Conservation (phyloP, 2,113 vertebrate species). For the Bettongia penicillata region DNA sequence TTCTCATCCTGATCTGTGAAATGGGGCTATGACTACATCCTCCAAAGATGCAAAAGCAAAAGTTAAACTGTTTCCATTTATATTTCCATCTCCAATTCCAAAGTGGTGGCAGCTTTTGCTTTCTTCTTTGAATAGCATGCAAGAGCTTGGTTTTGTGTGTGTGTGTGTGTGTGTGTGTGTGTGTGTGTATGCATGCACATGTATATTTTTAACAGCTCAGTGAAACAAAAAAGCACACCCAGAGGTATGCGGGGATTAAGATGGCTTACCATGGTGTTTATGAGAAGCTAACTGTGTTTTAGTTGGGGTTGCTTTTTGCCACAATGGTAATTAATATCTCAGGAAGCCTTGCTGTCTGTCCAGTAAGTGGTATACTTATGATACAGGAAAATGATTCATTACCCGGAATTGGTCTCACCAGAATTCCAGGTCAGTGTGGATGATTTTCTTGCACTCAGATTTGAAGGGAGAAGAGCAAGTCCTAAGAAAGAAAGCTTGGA, state of each 20-base stretch:
- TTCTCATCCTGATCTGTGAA: conserved; percentile 25
- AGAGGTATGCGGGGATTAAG: background rate
- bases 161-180: background rate
- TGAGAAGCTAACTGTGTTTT: background rate
- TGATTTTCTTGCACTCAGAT: background rate
- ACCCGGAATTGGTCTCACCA: background rate
- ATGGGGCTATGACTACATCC: background rate
- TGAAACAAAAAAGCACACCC: background rate
- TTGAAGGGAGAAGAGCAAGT: background rate
- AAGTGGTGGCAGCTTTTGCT: background rate
- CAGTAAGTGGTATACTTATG: background rate
- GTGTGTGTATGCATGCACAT: no score
- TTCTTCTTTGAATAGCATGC: background rate
- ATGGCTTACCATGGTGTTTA: background rate
- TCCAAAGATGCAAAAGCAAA: background rate
- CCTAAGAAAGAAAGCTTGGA: background rate
- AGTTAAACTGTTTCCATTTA: background rate
- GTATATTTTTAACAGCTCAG: background rate
- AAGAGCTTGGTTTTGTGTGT: background rate
- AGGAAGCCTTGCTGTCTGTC: background rate
- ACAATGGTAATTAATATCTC: background rate
- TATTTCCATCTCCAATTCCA: background rate
- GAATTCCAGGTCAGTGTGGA: background rate
- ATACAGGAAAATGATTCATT: background rate
- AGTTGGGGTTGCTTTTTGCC: background rate